Percentiles rank a stretch among this genome's conserved stretches.
phyloP scores from a whole-genome alignment of 2,113 vertebrate species.

The Gnathonemus longibarbis region DNA sequence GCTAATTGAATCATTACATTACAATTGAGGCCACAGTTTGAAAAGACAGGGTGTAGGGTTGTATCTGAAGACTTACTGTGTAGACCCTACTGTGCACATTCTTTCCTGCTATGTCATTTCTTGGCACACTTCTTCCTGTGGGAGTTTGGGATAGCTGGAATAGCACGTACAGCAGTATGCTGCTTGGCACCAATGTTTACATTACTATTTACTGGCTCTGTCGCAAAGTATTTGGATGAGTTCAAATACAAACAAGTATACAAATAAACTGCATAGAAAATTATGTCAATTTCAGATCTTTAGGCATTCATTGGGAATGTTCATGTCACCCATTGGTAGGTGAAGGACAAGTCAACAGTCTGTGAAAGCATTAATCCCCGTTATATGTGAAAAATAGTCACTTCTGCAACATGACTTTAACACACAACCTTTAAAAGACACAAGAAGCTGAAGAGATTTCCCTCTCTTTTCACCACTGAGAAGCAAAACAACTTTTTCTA shows the following conservation, averaged over 20 bases:
- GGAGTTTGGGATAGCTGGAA: not conserved
- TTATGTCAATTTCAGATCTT: not conserved
- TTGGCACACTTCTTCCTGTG: not conserved
- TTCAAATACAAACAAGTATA: not conserved
- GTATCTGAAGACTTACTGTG: not conserved
- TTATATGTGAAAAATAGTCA: not conserved
- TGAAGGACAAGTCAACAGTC: not conserved
- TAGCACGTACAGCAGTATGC: not conserved
- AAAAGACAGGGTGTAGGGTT: not conserved
- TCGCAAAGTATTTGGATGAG: not conserved
- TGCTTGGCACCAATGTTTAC: not conserved
- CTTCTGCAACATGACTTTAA: not conserved
- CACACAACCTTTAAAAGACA: not conserved
- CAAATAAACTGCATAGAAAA: not conserved
- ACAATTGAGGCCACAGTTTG: not conserved
- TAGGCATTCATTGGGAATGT: not conserved
- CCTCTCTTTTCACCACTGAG: not conserved
- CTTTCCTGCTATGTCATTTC: not conserved
- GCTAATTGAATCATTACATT: not conserved
- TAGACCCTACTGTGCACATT: not conserved
- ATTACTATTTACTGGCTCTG: not conserved
- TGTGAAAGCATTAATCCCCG: not conserved
- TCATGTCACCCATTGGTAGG: not conserved
- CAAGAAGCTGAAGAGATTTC: not conserved
- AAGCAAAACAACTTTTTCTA: not conserved